These are phyloP conservation scores for Neocloeon triangulifer DNA, from an alignment of 1,140 invertebrate species.

Conservation along the genomic window DNA sequence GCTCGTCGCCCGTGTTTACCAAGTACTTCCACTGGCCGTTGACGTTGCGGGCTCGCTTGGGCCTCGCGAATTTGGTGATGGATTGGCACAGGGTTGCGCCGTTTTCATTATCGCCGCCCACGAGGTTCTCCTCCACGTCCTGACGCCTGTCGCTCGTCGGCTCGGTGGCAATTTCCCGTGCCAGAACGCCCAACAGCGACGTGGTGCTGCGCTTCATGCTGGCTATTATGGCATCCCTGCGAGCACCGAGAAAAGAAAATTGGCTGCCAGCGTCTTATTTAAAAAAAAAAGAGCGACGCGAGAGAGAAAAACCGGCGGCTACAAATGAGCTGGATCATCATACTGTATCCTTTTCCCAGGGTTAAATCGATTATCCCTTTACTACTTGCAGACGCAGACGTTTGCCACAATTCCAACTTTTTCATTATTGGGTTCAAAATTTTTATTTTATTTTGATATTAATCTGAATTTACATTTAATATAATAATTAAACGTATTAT, in stretches of 20 bases:
- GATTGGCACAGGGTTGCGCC: conserved; percentile 61
- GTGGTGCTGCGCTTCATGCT: conserved; percentile 45
- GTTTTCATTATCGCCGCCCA: conserved; percentile 27
- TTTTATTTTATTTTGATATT: too few species aligned
- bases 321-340: too few species aligned
- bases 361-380: too few species aligned
- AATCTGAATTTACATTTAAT: too few species aligned
- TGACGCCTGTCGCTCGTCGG: conserved; percentile 23
- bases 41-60: conserved; percentile 56
- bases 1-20: conserved; percentile 65
- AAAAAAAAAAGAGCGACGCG: too few species aligned
- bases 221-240: conserved; percentile 48
- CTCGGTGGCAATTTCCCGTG: conserved; percentile 12
- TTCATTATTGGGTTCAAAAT: too few species aligned
- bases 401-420: too few species aligned
- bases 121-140: conserved; percentile 15
- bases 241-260: conserved; percentile 12
- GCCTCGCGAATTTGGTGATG: conserved; percentile 59
- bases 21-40: conserved; percentile 70
- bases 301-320: too few species aligned
- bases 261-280: too few species aligned
- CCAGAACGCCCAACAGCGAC: conserved; percentile 39
- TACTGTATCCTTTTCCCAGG: too few species aligned
- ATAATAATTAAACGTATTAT: too few species aligned
- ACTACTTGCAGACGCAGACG: too few species aligned